Conservation (phyloP, 2,113 vertebrate genomes). For the Proteles cristata region DNA sequence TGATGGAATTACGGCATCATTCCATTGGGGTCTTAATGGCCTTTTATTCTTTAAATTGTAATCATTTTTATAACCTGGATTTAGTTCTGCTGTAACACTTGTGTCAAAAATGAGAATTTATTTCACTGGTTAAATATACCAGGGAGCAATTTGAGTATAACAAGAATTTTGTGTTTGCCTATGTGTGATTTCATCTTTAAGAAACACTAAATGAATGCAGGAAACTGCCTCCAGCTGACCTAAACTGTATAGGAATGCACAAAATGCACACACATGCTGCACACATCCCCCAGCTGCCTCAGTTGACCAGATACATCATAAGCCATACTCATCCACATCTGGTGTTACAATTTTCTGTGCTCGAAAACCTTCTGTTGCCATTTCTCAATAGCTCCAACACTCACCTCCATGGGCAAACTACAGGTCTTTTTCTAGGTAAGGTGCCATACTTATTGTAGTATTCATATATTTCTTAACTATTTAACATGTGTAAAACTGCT, state of each 20-base stretch:
- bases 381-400: background rate
- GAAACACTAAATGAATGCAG: background rate
- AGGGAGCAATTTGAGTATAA: background rate
- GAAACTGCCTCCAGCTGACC: background rate
- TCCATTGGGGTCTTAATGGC: background rate
- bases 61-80: background rate
- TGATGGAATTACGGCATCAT: background rate
- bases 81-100: background rate
- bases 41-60: background rate
- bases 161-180: background rate
- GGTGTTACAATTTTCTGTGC: too few species aligned
- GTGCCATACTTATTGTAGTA: background rate
- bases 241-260: background rate
- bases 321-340: background rate
- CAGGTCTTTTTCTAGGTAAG: background rate
- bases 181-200: background rate
- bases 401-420: background rate
- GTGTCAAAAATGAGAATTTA: background rate
- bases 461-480: background rate
- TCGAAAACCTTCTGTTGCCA: background rate
- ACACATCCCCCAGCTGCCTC: background rate
- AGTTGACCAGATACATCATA: fast-evolving
- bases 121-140: background rate
- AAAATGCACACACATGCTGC: background rate
- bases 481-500: background rate